Percentiles rank a stretch among this genome's conserved stretches.
phyloP scores from a whole-genome alignment of 2,888 invertebrate species.

The Creontiades dilutus region DNA sequence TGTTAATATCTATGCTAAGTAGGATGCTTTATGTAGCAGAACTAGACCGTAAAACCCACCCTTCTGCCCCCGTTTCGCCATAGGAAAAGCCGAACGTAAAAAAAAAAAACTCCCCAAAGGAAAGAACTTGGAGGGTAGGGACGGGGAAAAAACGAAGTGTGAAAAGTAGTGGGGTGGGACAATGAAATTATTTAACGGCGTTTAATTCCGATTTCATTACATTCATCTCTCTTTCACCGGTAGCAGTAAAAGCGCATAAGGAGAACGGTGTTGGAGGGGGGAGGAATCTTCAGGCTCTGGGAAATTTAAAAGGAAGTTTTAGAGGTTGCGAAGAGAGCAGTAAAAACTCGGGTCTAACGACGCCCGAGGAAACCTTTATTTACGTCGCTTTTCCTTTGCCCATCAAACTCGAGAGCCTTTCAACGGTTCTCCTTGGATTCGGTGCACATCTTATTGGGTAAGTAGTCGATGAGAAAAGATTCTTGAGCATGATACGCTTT shows the following conservation, averaged over 20 bases:
- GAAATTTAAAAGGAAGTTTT: slow-evolving; percentile 61
- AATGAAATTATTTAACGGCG: slow-evolving; percentile 74
- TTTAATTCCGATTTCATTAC: slow-evolving; percentile 74
- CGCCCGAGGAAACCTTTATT: slow-evolving; percentile 61
- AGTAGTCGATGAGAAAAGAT: no score
- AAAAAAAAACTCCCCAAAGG: slow-evolving; percentile 62
- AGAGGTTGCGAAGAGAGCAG: slow-evolving; percentile 68
- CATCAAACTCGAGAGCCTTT: background rate
- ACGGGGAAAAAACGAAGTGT: slow-evolving; percentile 37
- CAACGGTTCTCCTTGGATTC: background rate
- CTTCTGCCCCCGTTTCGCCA: slow-evolving; percentile 64
- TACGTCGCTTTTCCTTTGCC: slow-evolving; percentile 50
- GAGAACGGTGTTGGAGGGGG: background rate
- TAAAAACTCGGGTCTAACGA: slow-evolving; percentile 70
- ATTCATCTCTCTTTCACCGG: slow-evolving; percentile 70
- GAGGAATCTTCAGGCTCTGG: background rate
- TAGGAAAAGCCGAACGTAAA: slow-evolving; percentile 55
- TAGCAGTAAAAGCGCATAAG: slow-evolving; percentile 70
- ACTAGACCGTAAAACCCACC: slow-evolving; percentile 71
- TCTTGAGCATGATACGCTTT: no score
- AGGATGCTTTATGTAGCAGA: slow-evolving; percentile 73
- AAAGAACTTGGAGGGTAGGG: background rate
- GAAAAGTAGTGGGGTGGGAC: slow-evolving; percentile 50
- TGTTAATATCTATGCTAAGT: slow-evolving; percentile 75
- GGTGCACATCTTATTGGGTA: no score